Percentiles rank a stretch among this genome's conserved stretches.
Evolutionary conservation across 2,888 invertebrate genomes (phyloP).

Genomic region (Acronicta alni): DNA sequence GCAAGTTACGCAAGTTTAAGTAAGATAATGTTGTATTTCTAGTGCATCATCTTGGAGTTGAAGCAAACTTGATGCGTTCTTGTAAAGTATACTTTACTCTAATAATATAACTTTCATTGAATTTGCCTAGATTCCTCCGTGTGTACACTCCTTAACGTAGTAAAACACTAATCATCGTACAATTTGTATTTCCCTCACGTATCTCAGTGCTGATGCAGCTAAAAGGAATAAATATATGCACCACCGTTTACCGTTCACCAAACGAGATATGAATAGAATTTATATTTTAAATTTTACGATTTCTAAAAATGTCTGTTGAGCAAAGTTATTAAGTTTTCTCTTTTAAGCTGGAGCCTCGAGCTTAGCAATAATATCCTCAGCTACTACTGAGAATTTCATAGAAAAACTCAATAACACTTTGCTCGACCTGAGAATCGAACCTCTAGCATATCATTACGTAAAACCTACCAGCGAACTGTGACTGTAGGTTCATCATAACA

Average conservation of each 20-base stretch:
- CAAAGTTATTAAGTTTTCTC: too few species aligned
- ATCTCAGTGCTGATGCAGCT: slow-evolving; percentile 60
- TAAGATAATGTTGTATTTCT: slow-evolving; percentile 18
- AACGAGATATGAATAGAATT: slow-evolving; percentile 47
- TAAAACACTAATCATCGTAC: slow-evolving; percentile 58
- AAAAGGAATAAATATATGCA: slow-evolving; percentile 69
- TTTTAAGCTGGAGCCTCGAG: too few species aligned
- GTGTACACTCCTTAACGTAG: slow-evolving; percentile 26
- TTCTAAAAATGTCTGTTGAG: slow-evolving; percentile 16
- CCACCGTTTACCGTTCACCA: slow-evolving; percentile 62
- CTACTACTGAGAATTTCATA: too few species aligned
- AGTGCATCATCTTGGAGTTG: slow-evolving; percentile 4
- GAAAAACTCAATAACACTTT: too few species aligned
- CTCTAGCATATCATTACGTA: too few species aligned
- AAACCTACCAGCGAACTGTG: too few species aligned
- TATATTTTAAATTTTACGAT: slow-evolving; percentile 28
- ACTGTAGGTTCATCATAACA: too few species aligned
- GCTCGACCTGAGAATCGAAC: too few species aligned
- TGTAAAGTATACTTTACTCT: neutral
- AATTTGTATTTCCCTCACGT: slow-evolving; percentile 67
- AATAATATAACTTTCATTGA: neutral
- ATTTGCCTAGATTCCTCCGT: slow-evolving; percentile 34
- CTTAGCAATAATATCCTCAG: too few species aligned
- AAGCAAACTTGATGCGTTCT: slow-evolving; percentile 12
- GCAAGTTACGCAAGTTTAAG: slow-evolving; percentile 18